phyloP scores from a whole-genome alignment of 2,113 vertebrate genomes.

The Ammodytes dubius region DNA sequence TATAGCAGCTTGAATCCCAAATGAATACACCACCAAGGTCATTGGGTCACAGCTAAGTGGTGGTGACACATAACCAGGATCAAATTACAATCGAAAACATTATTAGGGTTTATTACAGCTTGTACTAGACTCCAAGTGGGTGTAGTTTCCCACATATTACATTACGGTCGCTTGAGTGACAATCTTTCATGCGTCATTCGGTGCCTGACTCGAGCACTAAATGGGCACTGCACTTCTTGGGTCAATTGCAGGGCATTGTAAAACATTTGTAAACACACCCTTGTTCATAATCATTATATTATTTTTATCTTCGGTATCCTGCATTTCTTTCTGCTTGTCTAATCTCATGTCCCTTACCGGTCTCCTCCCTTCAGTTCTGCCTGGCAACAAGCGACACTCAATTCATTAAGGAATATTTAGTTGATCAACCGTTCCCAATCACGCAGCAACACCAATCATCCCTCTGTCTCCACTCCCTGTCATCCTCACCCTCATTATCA shows the following conservation, averaged over 20 bases:
- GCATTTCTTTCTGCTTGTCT: background rate
- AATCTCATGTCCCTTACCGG: background rate
- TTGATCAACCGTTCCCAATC: conserved; percentile 50
- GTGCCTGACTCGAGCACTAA: background rate
- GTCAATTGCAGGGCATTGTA: background rate
- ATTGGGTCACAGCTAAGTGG: background rate
- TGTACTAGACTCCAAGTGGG: background rate
- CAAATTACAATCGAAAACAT: background rate
- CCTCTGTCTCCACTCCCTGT: conserved; percentile 18
- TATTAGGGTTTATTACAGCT: background rate
- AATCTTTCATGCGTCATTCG: background rate
- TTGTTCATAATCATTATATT: background rate
- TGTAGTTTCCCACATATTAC: background rate
- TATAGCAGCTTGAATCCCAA: background rate
- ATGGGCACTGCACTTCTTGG: background rate
- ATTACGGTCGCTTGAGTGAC: background rate
- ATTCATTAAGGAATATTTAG: conserved; percentile 50
- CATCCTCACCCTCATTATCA: conserved; percentile 57
- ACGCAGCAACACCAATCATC: conserved; percentile 50
- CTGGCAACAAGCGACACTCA: conserved; percentile 63
- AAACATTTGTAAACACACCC: background rate
- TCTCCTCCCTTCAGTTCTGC: conserved; percentile 48
- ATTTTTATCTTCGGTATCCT: background rate
- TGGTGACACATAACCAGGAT: background rate
- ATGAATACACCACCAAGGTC: background rate